Percentiles rank a stretch among this genome's conserved stretches.
phyloP scores from a whole-genome alignment of 2,797 vertebrate species.

The Vireo griseus region DNA sequence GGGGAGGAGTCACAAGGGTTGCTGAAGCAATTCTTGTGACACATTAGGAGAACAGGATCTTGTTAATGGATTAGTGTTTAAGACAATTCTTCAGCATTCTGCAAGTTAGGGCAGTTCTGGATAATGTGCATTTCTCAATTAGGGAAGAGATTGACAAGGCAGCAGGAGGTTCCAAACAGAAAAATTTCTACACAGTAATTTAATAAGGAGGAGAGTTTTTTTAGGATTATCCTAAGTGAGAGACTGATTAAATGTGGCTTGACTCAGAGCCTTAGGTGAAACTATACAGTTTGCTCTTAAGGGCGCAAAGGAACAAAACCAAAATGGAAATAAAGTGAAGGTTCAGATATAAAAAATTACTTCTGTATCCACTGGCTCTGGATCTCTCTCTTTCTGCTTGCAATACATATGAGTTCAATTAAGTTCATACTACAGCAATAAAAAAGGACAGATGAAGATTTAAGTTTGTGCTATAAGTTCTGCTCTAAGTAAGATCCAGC shows the following conservation, averaged over 20 bases:
- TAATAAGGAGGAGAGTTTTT: constrained; percentile 2
- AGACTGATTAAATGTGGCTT: neutral
- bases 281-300: neutral
- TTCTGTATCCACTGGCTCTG: neutral
- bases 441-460: neutral
- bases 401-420: neutral
- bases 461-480: neutral
- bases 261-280: constrained; percentile 13
- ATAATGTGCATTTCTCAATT: constrained; percentile 20
- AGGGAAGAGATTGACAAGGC: constrained; percentile 35
- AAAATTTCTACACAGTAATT: neutral
- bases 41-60: constrained; percentile 13
- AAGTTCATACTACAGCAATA: neutral
- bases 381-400: neutral
- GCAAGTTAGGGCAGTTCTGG: constrained; percentile 40
- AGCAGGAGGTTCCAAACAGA: neutral
- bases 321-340: neutral
- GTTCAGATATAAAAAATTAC: neutral
- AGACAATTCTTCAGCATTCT: constrained; percentile 35
- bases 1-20: neutral
- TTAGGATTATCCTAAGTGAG: neutral
- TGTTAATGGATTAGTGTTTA: constrained; percentile 35
- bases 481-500: neutral
- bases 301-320: neutral
- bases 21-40: constrained; percentile 42